Percentiles rank a stretch among this genome's conserved stretches.
phyloP scores from a whole-genome alignment of 2,113 vertebrate genomes.

The Nestor notabilis region DNA sequence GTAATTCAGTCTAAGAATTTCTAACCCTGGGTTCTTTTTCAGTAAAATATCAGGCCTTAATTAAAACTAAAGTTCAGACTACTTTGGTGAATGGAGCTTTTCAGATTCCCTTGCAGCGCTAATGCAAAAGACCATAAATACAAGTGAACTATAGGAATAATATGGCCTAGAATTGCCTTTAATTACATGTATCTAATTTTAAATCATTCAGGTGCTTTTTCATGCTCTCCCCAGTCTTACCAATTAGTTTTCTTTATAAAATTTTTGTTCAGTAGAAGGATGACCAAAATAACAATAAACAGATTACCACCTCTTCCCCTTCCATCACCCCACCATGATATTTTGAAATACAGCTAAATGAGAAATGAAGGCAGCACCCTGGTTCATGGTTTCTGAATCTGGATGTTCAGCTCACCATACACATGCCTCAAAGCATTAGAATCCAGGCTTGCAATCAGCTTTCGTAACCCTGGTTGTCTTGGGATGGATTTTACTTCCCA shows the following conservation, averaged over 20 bases:
- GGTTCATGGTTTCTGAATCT: conserved; percentile 67
- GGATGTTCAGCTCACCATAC: conserved; percentile 78
- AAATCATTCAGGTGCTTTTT: neutral
- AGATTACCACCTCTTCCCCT: neutral
- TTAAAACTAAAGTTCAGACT: conserved; percentile 70
- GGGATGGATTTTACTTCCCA: conserved; percentile 83
- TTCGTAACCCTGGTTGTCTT: conserved; percentile 74
- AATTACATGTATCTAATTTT: neutral
- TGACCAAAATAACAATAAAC: neutral
- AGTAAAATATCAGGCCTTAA: conserved; percentile 63
- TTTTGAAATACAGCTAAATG: neutral
- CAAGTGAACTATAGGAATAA: conserved; percentile 29
- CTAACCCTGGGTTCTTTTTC: neutral
- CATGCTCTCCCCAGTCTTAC: neutral
- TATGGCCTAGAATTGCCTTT: conserved; percentile 3
- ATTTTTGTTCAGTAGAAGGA: neutral
- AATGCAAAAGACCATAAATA: neutral
- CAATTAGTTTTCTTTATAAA: neutral
- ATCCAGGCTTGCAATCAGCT: conserved; percentile 88
- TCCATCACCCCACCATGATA: rapidly evolving
- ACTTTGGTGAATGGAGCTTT: conserved; percentile 16
- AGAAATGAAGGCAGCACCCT: neutral
- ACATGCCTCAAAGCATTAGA: conserved; percentile 88
- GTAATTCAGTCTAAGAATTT: conserved; percentile 28
- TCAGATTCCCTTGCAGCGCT: neutral